Percentiles rank a stretch among this genome's conserved stretches.
Conservation (phyloP, 2,113 vertebrate species). For the Brachypteracias leptosomus region DNA sequence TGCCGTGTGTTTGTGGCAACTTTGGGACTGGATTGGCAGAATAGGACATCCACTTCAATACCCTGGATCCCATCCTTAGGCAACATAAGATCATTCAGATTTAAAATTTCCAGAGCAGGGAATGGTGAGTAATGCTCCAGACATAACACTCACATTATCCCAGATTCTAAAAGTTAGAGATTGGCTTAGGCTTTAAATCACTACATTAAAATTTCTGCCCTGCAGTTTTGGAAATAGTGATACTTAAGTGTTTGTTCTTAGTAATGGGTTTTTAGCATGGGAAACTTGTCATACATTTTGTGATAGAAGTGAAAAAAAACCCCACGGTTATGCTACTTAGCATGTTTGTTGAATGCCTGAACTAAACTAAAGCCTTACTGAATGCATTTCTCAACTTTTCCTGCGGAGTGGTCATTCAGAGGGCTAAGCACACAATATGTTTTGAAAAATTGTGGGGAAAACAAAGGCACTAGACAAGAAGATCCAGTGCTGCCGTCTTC, state of each 20-base stretch:
- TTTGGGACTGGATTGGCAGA: neutral
- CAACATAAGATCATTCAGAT: neutral
- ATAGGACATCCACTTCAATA: neutral
- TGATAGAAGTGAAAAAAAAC: neutral
- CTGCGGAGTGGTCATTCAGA: neutral
- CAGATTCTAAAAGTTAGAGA: neutral
- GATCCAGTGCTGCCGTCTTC: neutral
- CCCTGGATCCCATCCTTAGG: neutral
- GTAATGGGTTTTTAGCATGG: neutral
- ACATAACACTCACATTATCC: neutral
- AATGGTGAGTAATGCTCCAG: neutral
- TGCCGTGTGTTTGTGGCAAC: fast-evolving
- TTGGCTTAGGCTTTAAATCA: neutral
- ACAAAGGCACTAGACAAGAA: neutral
- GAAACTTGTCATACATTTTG: neutral
- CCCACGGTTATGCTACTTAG: neutral
- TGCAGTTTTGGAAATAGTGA: neutral
- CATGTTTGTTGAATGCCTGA: neutral
- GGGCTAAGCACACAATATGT: neutral
- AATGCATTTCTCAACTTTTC: neutral
- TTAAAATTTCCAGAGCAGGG: neutral
- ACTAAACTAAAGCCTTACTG: neutral
- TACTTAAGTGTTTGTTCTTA: neutral
- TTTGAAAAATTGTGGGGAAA: neutral
- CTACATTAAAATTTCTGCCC: neutral